These are phyloP conservation scores for Mesorhabditis sp. DNA, from an alignment of 2,888 invertebrate genomes.

Conservation along the genomic window DNA sequence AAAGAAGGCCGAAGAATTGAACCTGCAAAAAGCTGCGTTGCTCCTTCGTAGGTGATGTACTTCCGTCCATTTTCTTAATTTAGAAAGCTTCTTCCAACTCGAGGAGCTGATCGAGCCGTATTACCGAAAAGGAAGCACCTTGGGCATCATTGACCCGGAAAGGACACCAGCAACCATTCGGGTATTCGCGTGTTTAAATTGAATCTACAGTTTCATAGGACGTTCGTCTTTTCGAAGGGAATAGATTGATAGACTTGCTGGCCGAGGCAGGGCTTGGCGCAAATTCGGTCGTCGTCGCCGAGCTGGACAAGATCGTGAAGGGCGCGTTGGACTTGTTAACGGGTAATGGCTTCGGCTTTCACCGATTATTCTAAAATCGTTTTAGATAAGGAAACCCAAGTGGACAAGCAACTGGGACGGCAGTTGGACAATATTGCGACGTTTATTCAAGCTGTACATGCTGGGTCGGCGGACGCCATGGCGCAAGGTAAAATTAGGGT, in stretches of 20 bases:
- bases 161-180: background rate
- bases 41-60: slow-evolving; percentile 23
- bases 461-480: background rate
- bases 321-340: background rate
- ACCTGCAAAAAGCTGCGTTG: slow-evolving; percentile 23
- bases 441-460: background rate
- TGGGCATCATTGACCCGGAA: background rate
- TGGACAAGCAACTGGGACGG: background rate
- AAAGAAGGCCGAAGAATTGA: slow-evolving; percentile 12
- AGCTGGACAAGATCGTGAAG: background rate
- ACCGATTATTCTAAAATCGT: background rate
- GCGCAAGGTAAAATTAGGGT: background rate
- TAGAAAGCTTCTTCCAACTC: slow-evolving; percentile 18
- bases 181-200: background rate
- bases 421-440: background rate
- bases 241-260: slow-evolving; percentile 21
- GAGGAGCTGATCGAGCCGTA: slow-evolving; percentile 22
- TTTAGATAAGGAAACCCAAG: background rate
- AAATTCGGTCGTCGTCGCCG: slow-evolving; percentile 9
- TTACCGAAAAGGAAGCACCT: background rate
- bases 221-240: background rate
- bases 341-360: background rate
- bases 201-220: background rate
- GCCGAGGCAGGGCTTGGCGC: slow-evolving; percentile 18
- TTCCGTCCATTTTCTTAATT: slow-evolving; percentile 1